These are phyloP conservation scores for Tiliacea aurago DNA, from an alignment of 2,888 invertebrate genomes.

Conservation along the genomic window DNA sequence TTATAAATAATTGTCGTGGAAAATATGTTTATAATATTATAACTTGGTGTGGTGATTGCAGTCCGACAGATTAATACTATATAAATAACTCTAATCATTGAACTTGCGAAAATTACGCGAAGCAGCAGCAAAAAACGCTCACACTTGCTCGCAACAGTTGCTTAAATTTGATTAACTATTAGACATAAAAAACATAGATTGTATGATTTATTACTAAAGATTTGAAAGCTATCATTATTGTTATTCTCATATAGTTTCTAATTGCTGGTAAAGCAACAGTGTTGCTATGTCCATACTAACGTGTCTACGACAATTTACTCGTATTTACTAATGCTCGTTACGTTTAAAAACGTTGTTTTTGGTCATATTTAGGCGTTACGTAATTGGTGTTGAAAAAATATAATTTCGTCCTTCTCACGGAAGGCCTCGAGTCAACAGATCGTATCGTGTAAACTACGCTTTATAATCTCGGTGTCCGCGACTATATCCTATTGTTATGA, in stretches of 20 bases:
- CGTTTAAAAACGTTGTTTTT: conserved; percentile 78
- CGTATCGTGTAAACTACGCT: conserved; percentile 85
- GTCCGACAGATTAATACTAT: conserved; percentile 50
- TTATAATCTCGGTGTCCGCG: conserved; percentile 82
- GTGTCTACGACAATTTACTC: conserved; percentile 69
- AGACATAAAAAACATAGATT: conserved; percentile 61
- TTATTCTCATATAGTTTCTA: conserved; percentile 56
- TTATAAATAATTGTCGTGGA: conserved; percentile 63
- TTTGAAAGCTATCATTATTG: conserved; percentile 66
- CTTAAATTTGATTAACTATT: conserved; percentile 68
- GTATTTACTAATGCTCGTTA: conserved; percentile 72
- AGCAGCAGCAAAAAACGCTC: conserved; percentile 58
- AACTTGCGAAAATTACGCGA: conserved; percentile 55
- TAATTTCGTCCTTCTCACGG: conserved; percentile 83
- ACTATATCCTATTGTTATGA: conserved; percentile 80
- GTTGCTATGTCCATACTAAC: conserved; percentile 71
- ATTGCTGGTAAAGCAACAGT: conserved; percentile 29
- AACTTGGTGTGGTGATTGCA: conserved; percentile 36
- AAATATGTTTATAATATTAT: conserved; percentile 47
- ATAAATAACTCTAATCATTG: conserved; percentile 49
- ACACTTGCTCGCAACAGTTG: conserved; percentile 63
- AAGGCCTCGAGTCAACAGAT: conserved; percentile 79
- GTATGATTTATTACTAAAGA: conserved; percentile 66
- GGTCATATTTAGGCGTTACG: conserved; percentile 80
- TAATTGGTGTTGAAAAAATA: conserved; percentile 85